Base-by-base conservation (phyloP, 2,888 invertebrate genomes). In the Napeogenes inachia region DNA sequence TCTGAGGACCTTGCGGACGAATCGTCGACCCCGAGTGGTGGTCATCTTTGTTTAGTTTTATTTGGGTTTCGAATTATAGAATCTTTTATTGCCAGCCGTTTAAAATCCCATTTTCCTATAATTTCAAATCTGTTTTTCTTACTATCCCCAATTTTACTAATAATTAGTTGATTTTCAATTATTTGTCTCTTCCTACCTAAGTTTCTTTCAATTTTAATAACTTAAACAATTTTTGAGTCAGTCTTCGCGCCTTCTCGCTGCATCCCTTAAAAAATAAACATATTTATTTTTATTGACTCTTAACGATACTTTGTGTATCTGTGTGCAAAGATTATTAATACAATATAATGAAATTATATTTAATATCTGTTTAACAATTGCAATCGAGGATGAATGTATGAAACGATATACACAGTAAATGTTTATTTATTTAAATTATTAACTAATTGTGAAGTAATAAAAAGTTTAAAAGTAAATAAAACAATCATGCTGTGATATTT, bases 401-500 rank as follows among this genome's bases (percentile, higher is more conserved):
- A 10, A 42, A 12, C 12, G 5, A 10, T 38, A 42, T 42, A 12
- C 12, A 42, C 10, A 42, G 10, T 10, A 12, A 10, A 42, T 10
- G 8, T 38, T 38, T 38, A 38, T 38, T 38, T 38, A 42, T 42
- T 10, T 42, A 10, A 10, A 42, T 42, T 10, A 42, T 42, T 10
- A 10, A 42, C 10, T 42, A 42, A 10, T 12, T 8, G 12, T 42
- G 42, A 42, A 42, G 42, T 42, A 42, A 10, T 10, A 42, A 42
- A 42, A 42, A 10, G 12, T 42, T 10, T 42, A 42, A 10, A 10
- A 3, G 35, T 62, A 56, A 55, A 62, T 64, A 61, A 69, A 69
- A 69, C 68, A 63, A 70, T 62, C 69, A 66, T 72, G 71, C 63
- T 69, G 66, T 66, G 69, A 69, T 66, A 61, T 67, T 63, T 58